These are phyloP conservation scores for Mesocentrotus franciscanus DNA, from an alignment of 53 echinoderm and acorn worm genomes.

Conservation along the genomic window DNA sequence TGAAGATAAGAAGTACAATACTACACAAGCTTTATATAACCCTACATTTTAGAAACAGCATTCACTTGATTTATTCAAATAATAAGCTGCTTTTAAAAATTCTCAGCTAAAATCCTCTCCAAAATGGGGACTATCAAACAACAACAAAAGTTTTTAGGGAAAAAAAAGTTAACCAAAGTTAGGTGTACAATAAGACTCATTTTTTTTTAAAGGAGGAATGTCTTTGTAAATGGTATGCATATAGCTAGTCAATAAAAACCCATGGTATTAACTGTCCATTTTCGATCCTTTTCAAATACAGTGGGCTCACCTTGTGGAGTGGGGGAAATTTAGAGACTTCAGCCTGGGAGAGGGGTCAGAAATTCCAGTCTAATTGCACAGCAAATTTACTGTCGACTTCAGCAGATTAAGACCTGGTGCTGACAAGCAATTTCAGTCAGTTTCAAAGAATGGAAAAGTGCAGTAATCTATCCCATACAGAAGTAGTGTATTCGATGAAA, in stretches of 20 bases:
- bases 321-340: neutral
- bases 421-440: neutral
- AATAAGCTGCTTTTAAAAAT: neutral
- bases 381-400: conserved; percentile 10
- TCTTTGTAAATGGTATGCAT: conserved; percentile 8
- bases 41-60: neutral
- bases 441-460: neutral
- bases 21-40: neutral
- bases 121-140: neutral
- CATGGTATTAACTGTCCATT: neutral
- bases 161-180: neutral
- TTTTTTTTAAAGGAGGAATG: neutral
- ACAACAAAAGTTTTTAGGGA: neutral
- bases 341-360: neutral
- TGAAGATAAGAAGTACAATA: neutral
- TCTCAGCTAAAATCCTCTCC: neutral
- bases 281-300: neutral
- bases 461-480: neutral
- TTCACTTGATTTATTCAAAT: neutral
- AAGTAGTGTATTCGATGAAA: neutral
- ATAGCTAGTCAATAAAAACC: neutral
- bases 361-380: neutral
- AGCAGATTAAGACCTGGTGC: neutral
- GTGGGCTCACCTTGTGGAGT: neutral
- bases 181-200: neutral